These are phyloP conservation scores for Pseudochromis fuscus DNA, from an alignment of 2,797 vertebrate species.

Conservation along the genomic window DNA sequence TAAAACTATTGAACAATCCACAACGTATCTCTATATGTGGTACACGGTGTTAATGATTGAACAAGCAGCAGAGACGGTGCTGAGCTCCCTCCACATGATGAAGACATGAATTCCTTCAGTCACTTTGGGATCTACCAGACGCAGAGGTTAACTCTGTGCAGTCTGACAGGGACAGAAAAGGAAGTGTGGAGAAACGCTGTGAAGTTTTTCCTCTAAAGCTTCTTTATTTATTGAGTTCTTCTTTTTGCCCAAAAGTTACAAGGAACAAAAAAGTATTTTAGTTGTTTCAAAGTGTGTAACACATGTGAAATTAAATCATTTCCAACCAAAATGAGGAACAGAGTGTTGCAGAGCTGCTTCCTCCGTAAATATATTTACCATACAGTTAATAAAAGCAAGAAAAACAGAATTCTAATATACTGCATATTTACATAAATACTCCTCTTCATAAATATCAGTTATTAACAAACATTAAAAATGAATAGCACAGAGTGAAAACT, in stretches of 20 bases:
- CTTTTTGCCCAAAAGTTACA: not conserved
- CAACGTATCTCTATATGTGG: not conserved
- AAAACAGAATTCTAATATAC: not conserved
- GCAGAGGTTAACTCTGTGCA: slow-evolving; percentile 41
- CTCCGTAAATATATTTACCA: not conserved
- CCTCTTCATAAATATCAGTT: slow-evolving; percentile 3
- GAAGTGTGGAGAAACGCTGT: accelerated
- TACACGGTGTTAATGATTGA: no score
- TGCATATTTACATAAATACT: not conserved
- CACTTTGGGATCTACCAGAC: slow-evolving; percentile 9
- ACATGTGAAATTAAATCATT: not conserved
- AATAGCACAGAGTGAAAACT: slow-evolving; percentile 1
- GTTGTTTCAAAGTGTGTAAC: slow-evolving; percentile 23
- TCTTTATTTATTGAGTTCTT: slow-evolving; percentile 5
- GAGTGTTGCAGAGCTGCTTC: not conserved
- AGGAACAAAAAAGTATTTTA: slow-evolving; percentile 1
- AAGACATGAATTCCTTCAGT: slow-evolving; percentile 21
- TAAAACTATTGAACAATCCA: not conserved
- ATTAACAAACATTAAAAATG: slow-evolving; percentile 30
- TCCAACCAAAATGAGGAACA: slow-evolving; percentile 1
- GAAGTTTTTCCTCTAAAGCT: not conserved
- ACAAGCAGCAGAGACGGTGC: not conserved
- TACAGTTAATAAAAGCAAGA: not conserved
- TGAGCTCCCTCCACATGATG: not conserved
- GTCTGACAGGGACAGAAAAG: not conserved